Evolutionary conservation across 2,888 invertebrate species (phyloP), one percentile per base, ranked within the genome.

Genomic region (Lasioglossum calceatum): DNA sequence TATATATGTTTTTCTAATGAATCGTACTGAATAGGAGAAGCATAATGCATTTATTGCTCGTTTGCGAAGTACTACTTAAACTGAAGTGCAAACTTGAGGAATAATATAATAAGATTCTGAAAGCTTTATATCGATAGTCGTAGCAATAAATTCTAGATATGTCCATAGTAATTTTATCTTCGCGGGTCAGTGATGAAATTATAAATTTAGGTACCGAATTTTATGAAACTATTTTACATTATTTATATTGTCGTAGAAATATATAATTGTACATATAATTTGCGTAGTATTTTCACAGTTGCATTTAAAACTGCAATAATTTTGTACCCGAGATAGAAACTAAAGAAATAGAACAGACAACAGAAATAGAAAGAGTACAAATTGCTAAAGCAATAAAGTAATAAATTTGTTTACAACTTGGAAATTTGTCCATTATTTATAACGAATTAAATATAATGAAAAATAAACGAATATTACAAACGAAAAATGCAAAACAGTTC

Each of bases 201-300:
- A 50, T n/a, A 44, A 67, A 44, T 79, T 72, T 79, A 50, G 54
- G 36, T 36, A 16, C 71, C 10, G 27, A 50, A 64, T 76, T 54
- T 76, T 42, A 47, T 82, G n/a, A 64, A 47, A 19, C 72, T 61
- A 50, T 70, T 74, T 32, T 14, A 64, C 27, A 72, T 75, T 85
- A 74, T 81, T 86, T 73, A 72, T 82, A 39, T 79, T 44, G 77
- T 77, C 14, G 50, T 75, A 70, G 23, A 64, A 61, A 1, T 50
- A 74, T 44, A 75, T 54, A 75, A 77, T 73, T 89, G 76, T 88
- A 79, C 23, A 81, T 74, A 87, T 81, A 67, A 79, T 85, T 85
- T 76, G 1, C 36, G 67, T 77, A 77, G 32, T 58, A 75, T 72
- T 54, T 61, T 77, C 16, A 79, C 82, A 81, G 54, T 79, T 83